Evolutionary conservation across 2,888 invertebrate species (phyloP).

Genomic region (Dione juno): DNA sequence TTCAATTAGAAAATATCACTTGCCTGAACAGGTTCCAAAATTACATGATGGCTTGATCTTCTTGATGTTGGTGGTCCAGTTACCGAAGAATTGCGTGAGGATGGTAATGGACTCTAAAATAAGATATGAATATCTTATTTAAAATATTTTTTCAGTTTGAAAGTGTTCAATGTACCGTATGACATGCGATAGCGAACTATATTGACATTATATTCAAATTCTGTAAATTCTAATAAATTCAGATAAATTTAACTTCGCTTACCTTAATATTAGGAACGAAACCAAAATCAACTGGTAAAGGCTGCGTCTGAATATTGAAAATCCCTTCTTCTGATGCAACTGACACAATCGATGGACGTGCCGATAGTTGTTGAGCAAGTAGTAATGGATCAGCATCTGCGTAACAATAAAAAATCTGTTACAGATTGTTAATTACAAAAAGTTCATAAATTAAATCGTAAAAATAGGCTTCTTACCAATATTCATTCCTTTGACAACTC

Average conservation of each 20-base stretch:
- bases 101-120: slow-evolving; percentile 67
- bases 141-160: neutral
- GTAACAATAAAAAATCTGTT: neutral
- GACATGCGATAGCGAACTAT: neutral
- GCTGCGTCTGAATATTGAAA: slow-evolving; percentile 70
- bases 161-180: neutral
- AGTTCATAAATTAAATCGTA: neutral
- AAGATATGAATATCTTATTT: neutral
- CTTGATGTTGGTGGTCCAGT: slow-evolving; percentile 75
- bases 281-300: slow-evolving; percentile 75
- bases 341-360: slow-evolving; percentile 79
- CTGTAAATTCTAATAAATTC: too few species aligned
- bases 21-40: slow-evolving; percentile 73
- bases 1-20: neutral
- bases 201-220: neutral
- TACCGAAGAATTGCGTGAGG: slow-evolving; percentile 72
- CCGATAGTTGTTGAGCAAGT: slow-evolving; percentile 77
- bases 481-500: slow-evolving; percentile 78
- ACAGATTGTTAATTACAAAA: neutral
- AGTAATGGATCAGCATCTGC: slow-evolving; percentile 76
- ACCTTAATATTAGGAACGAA: slow-evolving; percentile 76
- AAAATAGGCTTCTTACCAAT: slow-evolving; percentile 59
- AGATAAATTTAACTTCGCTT: neutral
- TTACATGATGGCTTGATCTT: slow-evolving; percentile 74
- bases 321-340: slow-evolving; percentile 77